These are phyloP conservation scores for Portunus trituberculatus DNA, from an alignment of 1,140 invertebrate species.

Conservation along the genomic window DNA sequence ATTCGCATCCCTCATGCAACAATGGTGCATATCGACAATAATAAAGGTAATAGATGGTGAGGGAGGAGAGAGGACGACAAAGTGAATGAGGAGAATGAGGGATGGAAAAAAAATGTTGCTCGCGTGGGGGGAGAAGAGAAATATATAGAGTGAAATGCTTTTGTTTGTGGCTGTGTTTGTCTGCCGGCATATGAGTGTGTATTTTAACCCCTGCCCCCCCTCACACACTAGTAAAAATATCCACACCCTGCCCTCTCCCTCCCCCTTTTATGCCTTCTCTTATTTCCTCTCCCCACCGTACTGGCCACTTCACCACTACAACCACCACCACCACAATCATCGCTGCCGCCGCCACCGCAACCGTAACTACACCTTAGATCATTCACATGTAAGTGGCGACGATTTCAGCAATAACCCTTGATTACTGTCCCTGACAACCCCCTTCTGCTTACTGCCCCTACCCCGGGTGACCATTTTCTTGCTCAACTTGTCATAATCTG, in stretches of 20 bases:
- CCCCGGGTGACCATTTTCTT: background rate
- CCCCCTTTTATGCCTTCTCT: background rate
- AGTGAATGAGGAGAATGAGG: conserved; percentile 31
- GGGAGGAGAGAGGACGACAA: conserved; percentile 13
- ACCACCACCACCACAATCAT: background rate
- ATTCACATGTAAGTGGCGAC: background rate
- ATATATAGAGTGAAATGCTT: conserved; percentile 25
- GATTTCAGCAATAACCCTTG: conserved; percentile 36
- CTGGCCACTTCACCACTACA: background rate
- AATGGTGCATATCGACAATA: conserved; percentile 18
- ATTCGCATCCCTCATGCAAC: conserved; percentile 31
- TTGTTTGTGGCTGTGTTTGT: conserved; percentile 36
- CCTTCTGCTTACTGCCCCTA: background rate
- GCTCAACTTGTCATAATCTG: conserved; percentile 45
- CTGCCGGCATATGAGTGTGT: conserved; percentile 12
- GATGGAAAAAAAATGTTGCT: background rate
- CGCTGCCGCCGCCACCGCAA: background rate
- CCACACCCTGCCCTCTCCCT: background rate
- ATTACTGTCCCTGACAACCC: background rate
- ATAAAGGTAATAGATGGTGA: conserved; percentile 29
- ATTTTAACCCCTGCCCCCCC: background rate
- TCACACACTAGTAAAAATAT: background rate
- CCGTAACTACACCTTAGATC: background rate
- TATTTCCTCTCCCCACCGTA: background rate
- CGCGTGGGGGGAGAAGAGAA: conserved; percentile 13